Evolutionary conservation across 1,140 invertebrate genomes (phyloP), one percentile per base, ranked within the genome.

Genomic region (Anastrepha obliqua): DNA sequence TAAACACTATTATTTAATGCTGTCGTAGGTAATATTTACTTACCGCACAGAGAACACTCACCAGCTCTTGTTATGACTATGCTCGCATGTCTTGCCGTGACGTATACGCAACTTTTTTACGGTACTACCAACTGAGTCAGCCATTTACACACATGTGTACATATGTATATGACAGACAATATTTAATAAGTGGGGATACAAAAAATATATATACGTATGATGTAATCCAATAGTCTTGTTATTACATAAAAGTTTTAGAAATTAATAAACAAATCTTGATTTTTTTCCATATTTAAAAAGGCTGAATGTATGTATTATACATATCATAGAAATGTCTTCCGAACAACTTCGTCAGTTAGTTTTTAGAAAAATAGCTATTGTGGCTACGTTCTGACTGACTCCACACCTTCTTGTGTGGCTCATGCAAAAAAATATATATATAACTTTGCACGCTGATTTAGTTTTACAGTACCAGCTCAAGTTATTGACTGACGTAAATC

Each of bases 401-500:
- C 42, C 67, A 4, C 3, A 11, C 6, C 51, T 74, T 44, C 39
- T 11, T 74, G 39, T 74, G 42, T 74, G 39, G 44, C 13, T 67
- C 39, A 55, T 55, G 11, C 51, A 55, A 5, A 55, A 7, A 55
- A 55, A 7, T 55, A 55, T 55, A 55, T 55, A 8, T 55, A 55
- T 11, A 5, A 55, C 11, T 2, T 81, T 81, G 51, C 47, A 58
- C 15, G 74, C 74, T n/a, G 4, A 29, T 0, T 4, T 74, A 44
- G 17, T n/a, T 74, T 74, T 47, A 9, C 4, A 17, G 42, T 15
- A 74, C 42, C 15, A 13, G 42, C 44, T 20, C 74, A 55, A 51
- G 74, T 81, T 17, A 29, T 81, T 51, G 47, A 51, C 47, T 81
- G 74, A 81, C 74, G 74, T 81, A 44, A 81, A 81, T 81, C 47